Base-by-base conservation (phyloP, 2,113 vertebrate genomes). In the Damaliscus lunatus region DNA sequence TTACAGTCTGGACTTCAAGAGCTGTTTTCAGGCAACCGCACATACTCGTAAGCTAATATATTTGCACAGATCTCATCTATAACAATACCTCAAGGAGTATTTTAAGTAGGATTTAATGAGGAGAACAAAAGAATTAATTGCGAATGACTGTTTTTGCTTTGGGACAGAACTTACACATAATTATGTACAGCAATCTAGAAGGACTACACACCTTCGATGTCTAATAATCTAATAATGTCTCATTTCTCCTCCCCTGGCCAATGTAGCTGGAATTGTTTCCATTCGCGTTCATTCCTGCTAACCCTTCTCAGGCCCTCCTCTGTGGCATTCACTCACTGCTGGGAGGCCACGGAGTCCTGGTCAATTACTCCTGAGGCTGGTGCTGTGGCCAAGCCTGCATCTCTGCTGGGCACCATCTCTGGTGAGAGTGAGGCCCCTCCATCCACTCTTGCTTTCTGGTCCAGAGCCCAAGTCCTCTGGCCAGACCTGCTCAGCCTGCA, bases 81-180 rank as follows among this genome's bases (percentile, higher is more conserved):
- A 88, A 91, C 81, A 97, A 95, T 86, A 94, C 88, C 62, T 71
- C 78, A 85, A 95, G 88, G 96, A 94, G 86, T 78, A 93, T 86
- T 95, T 94, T 93, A 97, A 94, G 88, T 36, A 93, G 52, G 43
- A 95, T 87, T 88, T 97, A 98, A 97, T 95, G 85, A 97, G 57
- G 48, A 97, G 88, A 97, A 98, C 94, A 97, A 98, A 98, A 96
- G 96, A 96, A 98, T 86, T 97, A 92, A 98, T 97, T 90, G 96
- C 40, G 62, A 98, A 97, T 97, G 96, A 97, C 78, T 84, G 64
- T 92, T 91, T 97, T 93, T 98, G 93, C 93, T 96, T 96, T 93
- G 89, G 59, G 91, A 90, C 71, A 57, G 86, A 96, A 77, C 93
- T 74, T 46, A 81, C 64, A 92, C 19, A 50, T 94, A 94, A 98